Percentiles rank a stretch among this genome's conserved stretches.
phyloP scores from a whole-genome alignment of 2,888 invertebrate genomes.

The Tenthredo scrophulariae region DNA sequence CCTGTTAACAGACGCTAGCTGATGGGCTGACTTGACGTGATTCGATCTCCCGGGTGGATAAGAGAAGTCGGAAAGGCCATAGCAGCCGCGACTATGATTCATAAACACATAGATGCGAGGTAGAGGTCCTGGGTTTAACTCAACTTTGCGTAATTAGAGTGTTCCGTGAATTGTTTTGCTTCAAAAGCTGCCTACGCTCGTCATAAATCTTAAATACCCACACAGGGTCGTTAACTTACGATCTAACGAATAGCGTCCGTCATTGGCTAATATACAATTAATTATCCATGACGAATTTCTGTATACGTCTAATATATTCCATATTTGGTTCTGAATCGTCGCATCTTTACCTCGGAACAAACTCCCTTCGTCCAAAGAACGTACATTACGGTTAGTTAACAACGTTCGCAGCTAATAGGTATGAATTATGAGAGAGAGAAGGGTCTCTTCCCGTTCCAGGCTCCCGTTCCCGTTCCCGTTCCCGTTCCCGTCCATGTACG shows the following conservation, averaged over 20 bases:
- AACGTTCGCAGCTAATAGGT: conserved; percentile 30
- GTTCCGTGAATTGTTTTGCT: not conserved
- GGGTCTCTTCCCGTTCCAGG: conserved; percentile 11
- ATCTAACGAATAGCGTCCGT: not conserved
- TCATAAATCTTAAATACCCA: not conserved
- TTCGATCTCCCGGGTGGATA: not conserved
- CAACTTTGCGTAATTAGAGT: not conserved
- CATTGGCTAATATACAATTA: not conserved
- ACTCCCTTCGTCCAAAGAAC: not conserved
- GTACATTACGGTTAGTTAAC: conserved; percentile 38
- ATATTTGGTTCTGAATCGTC: not conserved
- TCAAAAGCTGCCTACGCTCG: not conserved
- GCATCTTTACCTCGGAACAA: not conserved
- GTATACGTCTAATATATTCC: too few relatives aligned
- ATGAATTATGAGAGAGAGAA: conserved; percentile 38
- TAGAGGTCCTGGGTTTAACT: not conserved
- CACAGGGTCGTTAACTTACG: not conserved
- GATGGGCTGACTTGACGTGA: not conserved
- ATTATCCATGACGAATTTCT: not conserved
- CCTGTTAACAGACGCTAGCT: not conserved
- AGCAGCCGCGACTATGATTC: not conserved
- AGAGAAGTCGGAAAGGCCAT: not conserved
- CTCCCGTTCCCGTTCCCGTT: conserved; percentile 16
- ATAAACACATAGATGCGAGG: not conserved
- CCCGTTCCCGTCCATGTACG: not conserved